Evolutionary conservation across 2,888 invertebrate genomes (phyloP).

Genomic region (Melitaea athalia): DNA sequence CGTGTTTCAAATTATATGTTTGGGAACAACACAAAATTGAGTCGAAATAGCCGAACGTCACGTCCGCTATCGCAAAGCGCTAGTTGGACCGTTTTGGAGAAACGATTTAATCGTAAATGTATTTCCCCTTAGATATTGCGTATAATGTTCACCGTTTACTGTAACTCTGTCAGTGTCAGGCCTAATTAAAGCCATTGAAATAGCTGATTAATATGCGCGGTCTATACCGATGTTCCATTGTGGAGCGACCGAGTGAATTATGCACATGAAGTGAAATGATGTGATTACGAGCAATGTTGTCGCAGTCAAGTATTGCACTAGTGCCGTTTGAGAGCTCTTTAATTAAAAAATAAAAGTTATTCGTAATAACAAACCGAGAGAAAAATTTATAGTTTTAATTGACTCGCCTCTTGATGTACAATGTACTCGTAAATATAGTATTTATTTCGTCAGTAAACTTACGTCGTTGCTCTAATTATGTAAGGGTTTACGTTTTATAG

Average conservation of each 20-base stretch:
- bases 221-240: conserved; percentile 70
- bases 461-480: background rate
- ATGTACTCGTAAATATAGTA: conserved; percentile 6
- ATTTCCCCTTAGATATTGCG: conserved; percentile 33
- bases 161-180: conserved; percentile 77
- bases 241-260: conserved; percentile 62
- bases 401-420: conserved; percentile 20
- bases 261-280: conserved; percentile 63
- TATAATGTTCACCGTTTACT: conserved; percentile 59
- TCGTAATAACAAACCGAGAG: conserved; percentile 19
- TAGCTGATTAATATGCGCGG: conserved; percentile 78
- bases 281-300: conserved; percentile 63
- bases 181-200: conserved; percentile 78
- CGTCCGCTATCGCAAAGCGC: background rate
- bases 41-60: background rate
- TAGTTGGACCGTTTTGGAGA: background rate
- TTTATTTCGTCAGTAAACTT: conserved; percentile 14
- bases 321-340: conserved; percentile 32
- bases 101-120: conserved; percentile 18
- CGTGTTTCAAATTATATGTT: background rate
- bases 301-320: conserved; percentile 35
- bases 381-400: conserved; percentile 23
- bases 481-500: background rate
- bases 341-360: conserved; percentile 29
- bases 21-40: background rate